Evolutionary conservation across 2,797 vertebrate species (phyloP), one percentile per base, ranked within the genome.

Genomic region (Phylloscopus collybita): DNA sequence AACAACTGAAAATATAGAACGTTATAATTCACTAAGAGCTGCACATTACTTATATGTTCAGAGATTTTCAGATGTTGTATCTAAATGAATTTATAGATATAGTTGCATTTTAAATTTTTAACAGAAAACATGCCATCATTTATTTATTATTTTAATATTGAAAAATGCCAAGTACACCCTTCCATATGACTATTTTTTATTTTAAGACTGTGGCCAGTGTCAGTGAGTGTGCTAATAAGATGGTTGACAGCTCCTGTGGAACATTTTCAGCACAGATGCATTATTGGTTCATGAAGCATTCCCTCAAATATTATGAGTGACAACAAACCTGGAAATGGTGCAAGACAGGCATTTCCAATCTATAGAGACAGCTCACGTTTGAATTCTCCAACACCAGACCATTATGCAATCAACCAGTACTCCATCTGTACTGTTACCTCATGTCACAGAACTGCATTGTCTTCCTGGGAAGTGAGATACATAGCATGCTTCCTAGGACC

Each of bases 201-300:
- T 97, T 94, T 80, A 96, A 95, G 90, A 71, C 45, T 95, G 90
- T 92, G 95, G 76, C 90, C 91, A 93, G 86, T 95, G 97, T 96
- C 95, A 96, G 76, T 91, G 95, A 93, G 88, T 88, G 61, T 81
- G 76, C 90, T 97, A 96, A 97, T 90, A 95, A 61, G 95, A 72
- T 87, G 91, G 87, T 71, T 97, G 97, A 97, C 92, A 96, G 95
- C 96, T 97, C 92, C 93, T 79, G 86, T 93, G 95, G 96, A 97
- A 96, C 92, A 83, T 95, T 96, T 97, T 96, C 93, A 96, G 81
- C 8, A 16, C 86, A 96, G 92, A 65, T 93, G 90, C 83, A 60
- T 96, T 96, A 96, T 83, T 96, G 93, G 93, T 97, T 97, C 94
- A 95, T 95, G 95, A 96, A 97, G 86, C 95, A 95, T 96, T 97